Evolutionary conservation across 2,113 vertebrate species (phyloP).

Genomic region (Conger conger): DNA sequence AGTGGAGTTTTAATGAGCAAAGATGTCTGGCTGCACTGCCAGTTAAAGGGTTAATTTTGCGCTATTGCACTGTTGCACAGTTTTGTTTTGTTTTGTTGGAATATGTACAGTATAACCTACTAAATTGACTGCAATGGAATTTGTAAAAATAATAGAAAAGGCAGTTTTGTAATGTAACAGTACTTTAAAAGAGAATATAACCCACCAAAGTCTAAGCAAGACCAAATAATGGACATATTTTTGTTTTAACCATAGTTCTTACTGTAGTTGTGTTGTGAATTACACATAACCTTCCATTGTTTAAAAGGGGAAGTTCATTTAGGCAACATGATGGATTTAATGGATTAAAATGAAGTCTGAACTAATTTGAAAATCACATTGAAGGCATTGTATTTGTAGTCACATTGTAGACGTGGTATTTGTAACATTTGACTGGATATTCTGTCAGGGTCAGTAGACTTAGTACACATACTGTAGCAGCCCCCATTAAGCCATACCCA

Average conservation of each 20-base stretch:
- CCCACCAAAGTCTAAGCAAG: not conserved
- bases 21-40: no score
- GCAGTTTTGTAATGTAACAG: not conserved
- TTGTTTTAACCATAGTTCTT: not conserved
- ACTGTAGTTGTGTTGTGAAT: not conserved
- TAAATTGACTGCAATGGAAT: not conserved
- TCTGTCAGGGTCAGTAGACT: not conserved
- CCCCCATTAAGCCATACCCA: not conserved
- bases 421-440: not conserved
- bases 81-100: not conserved
- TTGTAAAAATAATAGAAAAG: not conserved
- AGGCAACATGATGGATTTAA: not conserved
- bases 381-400: not conserved
- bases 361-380: not conserved
- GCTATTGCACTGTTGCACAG: not conserved
- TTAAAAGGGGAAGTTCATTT: not conserved
- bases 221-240: not conserved
- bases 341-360: not conserved
- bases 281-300: not conserved
- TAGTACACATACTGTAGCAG: not conserved
- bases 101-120: no score
- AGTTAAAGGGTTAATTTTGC: not conserved
- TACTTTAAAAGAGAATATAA: not conserved
- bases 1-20: no score
- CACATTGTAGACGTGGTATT: not conserved